phyloP scores from a whole-genome alignment of 1,140 invertebrate genomes.

The Cyclina sinensis region DNA sequence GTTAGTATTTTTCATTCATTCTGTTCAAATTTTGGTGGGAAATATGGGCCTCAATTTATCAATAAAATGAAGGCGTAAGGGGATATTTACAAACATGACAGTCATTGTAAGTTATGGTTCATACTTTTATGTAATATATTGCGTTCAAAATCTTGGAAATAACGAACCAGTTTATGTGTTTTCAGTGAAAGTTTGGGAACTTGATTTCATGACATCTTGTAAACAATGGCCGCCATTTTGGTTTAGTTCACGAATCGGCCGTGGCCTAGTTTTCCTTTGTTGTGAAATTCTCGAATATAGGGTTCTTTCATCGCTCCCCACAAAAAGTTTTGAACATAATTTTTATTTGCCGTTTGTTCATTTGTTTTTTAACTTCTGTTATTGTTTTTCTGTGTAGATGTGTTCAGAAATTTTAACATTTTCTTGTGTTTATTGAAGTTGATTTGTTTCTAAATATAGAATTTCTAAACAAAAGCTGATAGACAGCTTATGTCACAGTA shows the following conservation, averaged over 20 bases:
- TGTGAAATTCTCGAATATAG: slow-evolving; percentile 3
- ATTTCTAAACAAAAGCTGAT: slow-evolving; percentile 37
- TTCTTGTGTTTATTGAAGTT: slow-evolving; percentile 59
- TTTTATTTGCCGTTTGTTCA: no score
- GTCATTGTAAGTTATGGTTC: not conserved
- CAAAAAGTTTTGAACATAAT: no score
- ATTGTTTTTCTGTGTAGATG: not conserved
- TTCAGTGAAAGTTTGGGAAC: slow-evolving; percentile 39
- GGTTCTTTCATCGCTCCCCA: not conserved
- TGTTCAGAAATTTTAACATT: slow-evolving; percentile 1
- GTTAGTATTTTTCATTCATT: slow-evolving; percentile 91
- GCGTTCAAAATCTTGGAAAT: not conserved
- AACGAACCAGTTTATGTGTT: not conserved
- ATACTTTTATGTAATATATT: not conserved
- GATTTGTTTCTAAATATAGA: slow-evolving; percentile 62
- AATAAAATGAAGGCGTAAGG: not conserved
- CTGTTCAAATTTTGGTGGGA: slow-evolving; percentile 86
- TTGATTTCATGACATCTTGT: slow-evolving; percentile 80
- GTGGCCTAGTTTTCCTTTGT: slow-evolving; percentile 60
- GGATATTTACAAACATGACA: not conserved
- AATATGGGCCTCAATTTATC: slow-evolving; percentile 58
- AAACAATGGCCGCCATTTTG: slow-evolving; percentile 84
- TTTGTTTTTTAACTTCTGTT: no score
- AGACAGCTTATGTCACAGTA: slow-evolving; percentile 33
- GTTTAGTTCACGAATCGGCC: slow-evolving; percentile 44